Conservation (phyloP, 2,797 vertebrate species). For the Chelonia mydas region DNA sequence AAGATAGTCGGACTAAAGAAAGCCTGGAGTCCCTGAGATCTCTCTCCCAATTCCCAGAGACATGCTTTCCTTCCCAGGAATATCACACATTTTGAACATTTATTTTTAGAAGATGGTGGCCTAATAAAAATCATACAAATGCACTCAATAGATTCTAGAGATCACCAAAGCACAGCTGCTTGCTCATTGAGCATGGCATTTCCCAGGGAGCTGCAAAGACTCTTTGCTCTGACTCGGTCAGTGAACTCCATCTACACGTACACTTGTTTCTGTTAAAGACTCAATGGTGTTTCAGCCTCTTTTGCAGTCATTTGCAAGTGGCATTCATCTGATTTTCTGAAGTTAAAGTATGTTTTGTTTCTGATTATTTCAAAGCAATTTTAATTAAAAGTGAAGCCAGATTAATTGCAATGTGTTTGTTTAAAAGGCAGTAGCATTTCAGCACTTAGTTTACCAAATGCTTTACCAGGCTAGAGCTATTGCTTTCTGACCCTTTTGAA, state of each 20-base stretch:
- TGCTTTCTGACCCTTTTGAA: background rate
- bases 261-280: background rate
- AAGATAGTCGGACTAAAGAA: fast-evolving
- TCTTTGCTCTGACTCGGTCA: background rate
- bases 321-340: background rate
- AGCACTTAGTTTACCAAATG: slow-evolving; percentile 17
- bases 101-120: background rate
- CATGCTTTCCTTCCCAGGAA: background rate
- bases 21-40: background rate
- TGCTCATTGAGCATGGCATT: background rate
- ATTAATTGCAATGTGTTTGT: background rate
- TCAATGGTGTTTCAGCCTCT: background rate
- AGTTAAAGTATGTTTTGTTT: background rate
- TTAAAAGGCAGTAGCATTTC: slow-evolving; percentile 3
- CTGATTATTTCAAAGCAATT: background rate
- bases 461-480: background rate
- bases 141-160: background rate
- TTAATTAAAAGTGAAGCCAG: background rate
- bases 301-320: background rate
- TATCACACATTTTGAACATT: background rate
- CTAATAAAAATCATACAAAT: background rate
- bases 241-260: background rate
- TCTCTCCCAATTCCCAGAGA: background rate
- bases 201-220: background rate
- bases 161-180: background rate